Evolutionary conservation across 2,797 vertebrate species (phyloP).

Genomic region (Eleutherodactylus coqui): DNA sequence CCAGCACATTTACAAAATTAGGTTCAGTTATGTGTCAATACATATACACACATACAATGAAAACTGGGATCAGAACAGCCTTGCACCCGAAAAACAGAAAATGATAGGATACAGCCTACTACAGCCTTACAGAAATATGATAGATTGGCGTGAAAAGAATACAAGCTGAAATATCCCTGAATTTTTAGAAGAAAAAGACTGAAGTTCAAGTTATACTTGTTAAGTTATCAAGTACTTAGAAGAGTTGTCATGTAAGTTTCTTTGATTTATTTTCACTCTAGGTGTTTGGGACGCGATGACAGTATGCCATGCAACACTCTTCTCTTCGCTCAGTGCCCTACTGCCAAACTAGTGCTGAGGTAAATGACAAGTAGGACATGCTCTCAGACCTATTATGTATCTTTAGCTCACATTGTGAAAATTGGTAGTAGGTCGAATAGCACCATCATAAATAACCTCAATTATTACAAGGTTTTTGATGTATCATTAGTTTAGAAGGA

Average conservation of each 20-base stretch:
- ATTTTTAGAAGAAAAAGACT: conserved; percentile 85
- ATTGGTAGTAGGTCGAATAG: conserved; percentile 92
- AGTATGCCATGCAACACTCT: conserved; percentile 79
- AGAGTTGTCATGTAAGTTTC: conserved; percentile 74
- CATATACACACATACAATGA: conserved; percentile 79
- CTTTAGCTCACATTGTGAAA: conserved; percentile 91
- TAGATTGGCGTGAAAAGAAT: conserved; percentile 82
- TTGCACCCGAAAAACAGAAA: conserved; percentile 79
- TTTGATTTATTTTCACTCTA: conserved; percentile 70
- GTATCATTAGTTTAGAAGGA: conserved; percentile 66
- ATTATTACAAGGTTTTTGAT: conserved; percentile 72
- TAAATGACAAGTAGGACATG: conserved; percentile 96
- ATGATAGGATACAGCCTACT: conserved; percentile 70
- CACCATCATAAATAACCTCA: conserved; percentile 91
- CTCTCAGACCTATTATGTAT: conserved; percentile 86
- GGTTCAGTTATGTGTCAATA: conserved; percentile 79
- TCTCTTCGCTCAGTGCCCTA: conserved; percentile 85
- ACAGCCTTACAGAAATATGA: conserved; percentile 79
- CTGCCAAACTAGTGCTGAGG: conserved; percentile 99
- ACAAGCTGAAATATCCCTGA: conserved; percentile 96
- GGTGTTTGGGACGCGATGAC: conserved; percentile 76
- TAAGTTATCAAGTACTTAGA: conserved; percentile 84
- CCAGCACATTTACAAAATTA: conserved; percentile 79
- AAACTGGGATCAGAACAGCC: conserved; percentile 78
- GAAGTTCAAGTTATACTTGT: conserved; percentile 92